Evolutionary conservation across 2,113 vertebrate genomes (phyloP).

Genomic region (Rynchops niger): DNA sequence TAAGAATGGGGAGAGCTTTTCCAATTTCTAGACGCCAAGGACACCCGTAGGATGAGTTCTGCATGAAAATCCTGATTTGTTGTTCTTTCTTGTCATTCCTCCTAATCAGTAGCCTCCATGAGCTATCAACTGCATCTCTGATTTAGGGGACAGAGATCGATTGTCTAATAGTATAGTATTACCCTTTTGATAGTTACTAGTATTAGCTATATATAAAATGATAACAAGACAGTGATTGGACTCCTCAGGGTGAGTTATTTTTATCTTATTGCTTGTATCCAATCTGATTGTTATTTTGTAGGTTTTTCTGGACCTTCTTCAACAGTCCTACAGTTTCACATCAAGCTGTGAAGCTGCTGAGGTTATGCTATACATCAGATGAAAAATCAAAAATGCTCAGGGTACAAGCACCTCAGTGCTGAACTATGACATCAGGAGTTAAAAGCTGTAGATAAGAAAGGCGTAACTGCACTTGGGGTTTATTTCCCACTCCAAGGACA

Average conservation of each 20-base stretch:
- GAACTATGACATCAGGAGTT: neutral
- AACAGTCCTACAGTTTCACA: neutral
- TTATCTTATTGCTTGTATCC: neutral
- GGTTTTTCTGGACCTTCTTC: neutral
- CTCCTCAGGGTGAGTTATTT: neutral
- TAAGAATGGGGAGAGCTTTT: neutral
- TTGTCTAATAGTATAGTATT: neutral
- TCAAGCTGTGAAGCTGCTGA: neutral
- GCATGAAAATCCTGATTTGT: neutral
- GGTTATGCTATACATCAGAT: neutral
- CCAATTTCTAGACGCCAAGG: neutral
- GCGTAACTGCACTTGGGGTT: neutral
- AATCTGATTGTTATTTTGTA: neutral
- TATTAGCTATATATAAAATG: neutral
- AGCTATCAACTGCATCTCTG: neutral
- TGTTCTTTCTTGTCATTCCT: neutral
- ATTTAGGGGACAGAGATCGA: neutral
- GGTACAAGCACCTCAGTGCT: neutral
- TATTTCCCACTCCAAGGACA: neutral
- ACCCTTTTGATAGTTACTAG: neutral
- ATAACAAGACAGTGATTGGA: neutral
- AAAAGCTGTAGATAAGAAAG: neutral
- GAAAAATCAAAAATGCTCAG: neutral
- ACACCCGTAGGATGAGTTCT: neutral
- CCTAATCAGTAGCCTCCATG: neutral